Evolutionary conservation across 2,888 invertebrate genomes (phyloP).

Genomic region (Aphidius colemani): DNA sequence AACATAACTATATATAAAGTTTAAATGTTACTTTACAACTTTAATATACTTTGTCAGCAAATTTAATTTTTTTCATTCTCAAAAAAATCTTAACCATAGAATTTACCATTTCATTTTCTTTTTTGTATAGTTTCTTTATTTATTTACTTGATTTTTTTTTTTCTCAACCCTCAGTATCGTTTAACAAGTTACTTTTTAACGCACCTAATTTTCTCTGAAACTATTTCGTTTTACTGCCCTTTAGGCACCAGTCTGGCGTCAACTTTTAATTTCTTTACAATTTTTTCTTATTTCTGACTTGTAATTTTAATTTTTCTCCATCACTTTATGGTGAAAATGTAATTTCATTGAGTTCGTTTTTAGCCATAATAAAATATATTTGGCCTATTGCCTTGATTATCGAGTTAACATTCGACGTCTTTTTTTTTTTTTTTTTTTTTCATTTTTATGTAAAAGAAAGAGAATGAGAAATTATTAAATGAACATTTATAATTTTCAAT

Average conservation of each 20-base stretch:
- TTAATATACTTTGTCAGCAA: too few species aligned
- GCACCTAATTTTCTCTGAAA: too few species aligned
- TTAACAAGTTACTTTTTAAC: not conserved
- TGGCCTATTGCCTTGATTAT: conserved; percentile 12
- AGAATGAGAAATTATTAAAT: too few species aligned
- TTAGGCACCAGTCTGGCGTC: not conserved
- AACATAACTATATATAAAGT: too few species aligned
- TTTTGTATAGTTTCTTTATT: too few species aligned
- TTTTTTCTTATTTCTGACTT: not conserved
- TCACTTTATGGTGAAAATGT: too few species aligned
- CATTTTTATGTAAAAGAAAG: conserved; percentile 1
- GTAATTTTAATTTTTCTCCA: not conserved
- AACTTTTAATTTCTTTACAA: not conserved
- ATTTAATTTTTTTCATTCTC: too few species aligned
- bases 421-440: not conserved
- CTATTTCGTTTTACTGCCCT: not conserved
- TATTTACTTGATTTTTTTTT: not conserved
- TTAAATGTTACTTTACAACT: too few species aligned
- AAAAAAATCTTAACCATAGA: too few species aligned
- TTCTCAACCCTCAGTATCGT: not conserved
- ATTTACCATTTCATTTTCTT: too few species aligned
- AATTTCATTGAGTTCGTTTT: not conserved
- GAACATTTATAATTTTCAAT: too few species aligned
- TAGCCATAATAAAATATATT: not conserved
- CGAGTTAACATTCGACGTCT: conserved; percentile 6